Evolutionary conservation across 1,140 invertebrate species (phyloP), one percentile per base, ranked within the genome.

Genomic region (Bombus superbus): DNA sequence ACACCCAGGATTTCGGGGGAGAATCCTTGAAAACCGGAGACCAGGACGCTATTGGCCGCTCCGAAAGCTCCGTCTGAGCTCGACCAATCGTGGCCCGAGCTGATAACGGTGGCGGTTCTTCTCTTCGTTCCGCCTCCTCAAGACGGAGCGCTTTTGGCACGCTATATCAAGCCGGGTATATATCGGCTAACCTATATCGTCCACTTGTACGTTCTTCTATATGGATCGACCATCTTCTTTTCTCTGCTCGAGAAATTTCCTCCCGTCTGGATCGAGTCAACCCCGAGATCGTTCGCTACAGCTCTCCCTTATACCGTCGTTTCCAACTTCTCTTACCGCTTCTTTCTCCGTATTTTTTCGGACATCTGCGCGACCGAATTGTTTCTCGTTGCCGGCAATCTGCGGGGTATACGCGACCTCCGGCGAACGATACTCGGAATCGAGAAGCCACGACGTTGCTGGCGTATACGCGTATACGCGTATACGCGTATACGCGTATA

Each of bases 31-130:
- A 95, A 95, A 94, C 82, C 89, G 89, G 94, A 95, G 93, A 95
- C 94, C 95, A 95, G 91, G 82, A 84, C 89, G 89, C 92, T 86
- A 95, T 95, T 95, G 95, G 95, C 79, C 91, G 94, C 75, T 87
- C 88, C 86, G 82, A 79, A 90, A 92, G 89, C 92, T 88, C 83
- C 90, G 76, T 79, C 89, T 83, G 83, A 89, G 88, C 90, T 94
- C 89, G 92, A 89, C 95, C 95, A 95, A 95, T 94, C 94, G 92
- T 80, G 86, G 88, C 59, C 76, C 91, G 88, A 91, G 89, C 84
- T 95, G 95, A 95, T 95, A 95, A 95, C 93, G 92, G 89, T 87
- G 94, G 92, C 92, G 91, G 87, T 91, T 90, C 90, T 94, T 93
- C 91, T 90, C 89, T 89, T 83, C 89, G 94, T 93, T 93, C 94